Percentiles rank a stretch among this genome's conserved stretches.
These are phyloP conservation scores for Atlantisia rogersi DNA, from an alignment of 2,113 vertebrate genomes.

Conservation along the genomic window DNA sequence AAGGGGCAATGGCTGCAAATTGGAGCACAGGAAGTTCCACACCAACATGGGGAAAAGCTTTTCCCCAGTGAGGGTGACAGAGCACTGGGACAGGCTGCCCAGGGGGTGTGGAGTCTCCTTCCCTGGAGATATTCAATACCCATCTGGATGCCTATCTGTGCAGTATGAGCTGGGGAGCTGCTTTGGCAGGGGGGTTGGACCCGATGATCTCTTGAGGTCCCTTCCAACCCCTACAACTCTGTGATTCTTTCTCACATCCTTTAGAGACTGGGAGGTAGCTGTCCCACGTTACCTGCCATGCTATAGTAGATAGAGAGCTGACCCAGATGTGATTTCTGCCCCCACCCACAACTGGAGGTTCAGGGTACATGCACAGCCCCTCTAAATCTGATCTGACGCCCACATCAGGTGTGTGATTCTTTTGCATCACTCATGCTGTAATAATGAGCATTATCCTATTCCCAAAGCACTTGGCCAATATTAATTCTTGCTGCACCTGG, in stretches of 20 bases:
- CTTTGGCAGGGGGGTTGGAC: no score
- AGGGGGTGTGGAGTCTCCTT: no score
- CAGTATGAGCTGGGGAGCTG: no score
- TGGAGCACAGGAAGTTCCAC: no score
- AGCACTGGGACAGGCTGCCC: no score
- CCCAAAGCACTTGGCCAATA: neutral
- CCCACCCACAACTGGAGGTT: neutral
- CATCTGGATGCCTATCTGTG: no score
- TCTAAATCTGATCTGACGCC: neutral
- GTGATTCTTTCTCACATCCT: neutral
- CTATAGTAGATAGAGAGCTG: neutral
- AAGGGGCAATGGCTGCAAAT: no score
- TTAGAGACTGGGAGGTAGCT: neutral
- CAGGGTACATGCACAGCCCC: neutral
- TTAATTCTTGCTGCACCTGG: neutral
- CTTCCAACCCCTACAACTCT: no score
- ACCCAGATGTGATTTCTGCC: neutral
- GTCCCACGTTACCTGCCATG: accelerated
- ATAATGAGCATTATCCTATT: neutral
- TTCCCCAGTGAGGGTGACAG: no score
- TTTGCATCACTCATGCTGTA: neutral
- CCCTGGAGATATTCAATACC: no score
- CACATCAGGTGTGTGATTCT: neutral
- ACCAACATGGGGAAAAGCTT: no score
- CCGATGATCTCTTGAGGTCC: no score